Conservation (phyloP, 2,797 vertebrate genomes). For the Cryptoblepharus egeriae region DNA sequence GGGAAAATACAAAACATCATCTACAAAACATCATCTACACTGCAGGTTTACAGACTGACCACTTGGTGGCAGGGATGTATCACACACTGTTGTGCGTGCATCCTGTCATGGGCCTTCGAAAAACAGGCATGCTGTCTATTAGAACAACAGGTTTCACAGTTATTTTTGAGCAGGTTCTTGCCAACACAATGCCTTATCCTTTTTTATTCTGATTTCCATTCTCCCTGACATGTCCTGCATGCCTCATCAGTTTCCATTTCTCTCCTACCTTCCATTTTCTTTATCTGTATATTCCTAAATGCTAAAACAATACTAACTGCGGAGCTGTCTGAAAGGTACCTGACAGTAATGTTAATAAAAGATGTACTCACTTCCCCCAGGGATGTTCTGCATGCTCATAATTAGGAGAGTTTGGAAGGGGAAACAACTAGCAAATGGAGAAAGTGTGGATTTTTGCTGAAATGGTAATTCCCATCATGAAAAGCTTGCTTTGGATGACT, state of each 20-base stretch:
- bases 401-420: slow-evolving; percentile 3
- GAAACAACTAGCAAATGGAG: slow-evolving; percentile 6
- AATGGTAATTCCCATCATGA: slow-evolving; percentile 14
- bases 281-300: slow-evolving; percentile 8
- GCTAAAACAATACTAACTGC: not conserved
- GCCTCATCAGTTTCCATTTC: not conserved
- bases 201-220: slow-evolving; percentile 26
- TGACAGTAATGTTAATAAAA: slow-evolving; percentile 31
- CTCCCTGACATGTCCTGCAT: not conserved
- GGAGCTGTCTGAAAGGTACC: slow-evolving; percentile 12
- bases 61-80: slow-evolving; percentile 46
- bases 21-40: not conserved
- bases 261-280: not conserved
- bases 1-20: not conserved
- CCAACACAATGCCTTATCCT: not conserved
- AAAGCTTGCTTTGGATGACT: slow-evolving; percentile 12
- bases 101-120: not conserved
- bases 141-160: not conserved
- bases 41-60: slow-evolving; percentile 40
- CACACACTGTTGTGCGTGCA: not conserved
- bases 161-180: slow-evolving; percentile 24
- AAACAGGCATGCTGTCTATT: not conserved
- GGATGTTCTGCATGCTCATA: slow-evolving; percentile 20
- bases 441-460: not conserved
- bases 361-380: not conserved